These are phyloP conservation scores for Xyrauchen texanus DNA, from an alignment of 2,113 vertebrate species.

Conservation along the genomic window DNA sequence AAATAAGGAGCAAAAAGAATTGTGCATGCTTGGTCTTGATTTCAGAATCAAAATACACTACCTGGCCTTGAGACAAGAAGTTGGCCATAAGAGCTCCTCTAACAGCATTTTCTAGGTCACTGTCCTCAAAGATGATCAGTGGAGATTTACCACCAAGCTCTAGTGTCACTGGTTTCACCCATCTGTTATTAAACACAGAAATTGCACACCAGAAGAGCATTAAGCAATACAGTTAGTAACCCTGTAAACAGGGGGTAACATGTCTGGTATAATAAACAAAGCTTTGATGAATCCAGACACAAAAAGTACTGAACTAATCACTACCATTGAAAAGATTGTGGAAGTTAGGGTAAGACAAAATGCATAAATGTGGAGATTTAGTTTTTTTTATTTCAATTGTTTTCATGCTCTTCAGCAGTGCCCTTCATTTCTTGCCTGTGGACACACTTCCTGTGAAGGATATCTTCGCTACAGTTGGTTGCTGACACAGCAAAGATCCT, in stretches of 20 bases:
- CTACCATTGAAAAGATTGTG: no score
- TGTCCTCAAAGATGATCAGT: conserved; percentile 90
- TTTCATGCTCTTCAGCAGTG: neutral
- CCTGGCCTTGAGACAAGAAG: conserved; percentile 94
- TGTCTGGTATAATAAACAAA: no score
- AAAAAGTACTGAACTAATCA: no score
- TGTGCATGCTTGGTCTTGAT: neutral
- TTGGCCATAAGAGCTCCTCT: conserved; percentile 95
- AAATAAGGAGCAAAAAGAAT: neutral
- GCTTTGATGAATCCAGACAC: no score
- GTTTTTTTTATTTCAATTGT: neutral
- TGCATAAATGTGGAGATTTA: no score
- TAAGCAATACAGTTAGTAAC: no score
- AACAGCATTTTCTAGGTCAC: conserved; percentile 84
- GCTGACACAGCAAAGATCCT: conserved; percentile 86
- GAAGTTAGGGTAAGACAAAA: no score
- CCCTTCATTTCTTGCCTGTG: conserved; percentile 86
- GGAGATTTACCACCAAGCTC: conserved; percentile 97
- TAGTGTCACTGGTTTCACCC: conserved; percentile 90
- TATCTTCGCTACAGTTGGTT: conserved; percentile 87
- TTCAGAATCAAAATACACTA: conserved; percentile 56
- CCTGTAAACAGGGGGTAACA: no score
- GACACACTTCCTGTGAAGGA: conserved; percentile 96
- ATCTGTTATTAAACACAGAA: conserved; percentile 69
- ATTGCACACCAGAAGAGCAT: neutral